Conservation (phyloP, 2,797 vertebrate species). For the Megalops cyprinoides region DNA sequence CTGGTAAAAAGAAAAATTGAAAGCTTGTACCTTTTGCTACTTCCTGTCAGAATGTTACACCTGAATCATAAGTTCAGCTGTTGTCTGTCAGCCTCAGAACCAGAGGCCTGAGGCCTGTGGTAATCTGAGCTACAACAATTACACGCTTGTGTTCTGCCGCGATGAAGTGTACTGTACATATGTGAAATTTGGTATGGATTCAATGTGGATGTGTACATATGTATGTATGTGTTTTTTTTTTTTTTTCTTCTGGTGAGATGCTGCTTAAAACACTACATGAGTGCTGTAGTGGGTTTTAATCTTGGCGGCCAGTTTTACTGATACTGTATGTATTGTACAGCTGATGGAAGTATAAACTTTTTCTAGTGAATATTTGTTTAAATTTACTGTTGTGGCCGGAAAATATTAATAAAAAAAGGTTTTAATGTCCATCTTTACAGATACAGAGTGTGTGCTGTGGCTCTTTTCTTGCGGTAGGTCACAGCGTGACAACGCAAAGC, state of each 20-base stretch:
- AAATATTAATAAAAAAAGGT: constrained; percentile 84
- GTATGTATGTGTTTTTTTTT: constrained; percentile 67
- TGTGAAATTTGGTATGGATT: constrained; percentile 83
- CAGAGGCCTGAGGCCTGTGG: constrained; percentile 70
- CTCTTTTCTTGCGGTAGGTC: constrained; percentile 14
- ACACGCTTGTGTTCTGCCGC: constrained; percentile 81
- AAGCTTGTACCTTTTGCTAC: constrained; percentile 70
- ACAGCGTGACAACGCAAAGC: neutral
- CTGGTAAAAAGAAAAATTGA: constrained; percentile 69
- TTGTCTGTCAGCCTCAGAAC: constrained; percentile 68
- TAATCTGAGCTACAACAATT: constrained; percentile 75
- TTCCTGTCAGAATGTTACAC: constrained; percentile 43
- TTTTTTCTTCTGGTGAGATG: constrained; percentile 70
- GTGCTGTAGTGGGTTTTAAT: constrained; percentile 84
- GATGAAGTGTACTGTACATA: constrained; percentile 87
- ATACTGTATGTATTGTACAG: constrained; percentile 97
- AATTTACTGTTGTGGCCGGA: constrained; percentile 98
- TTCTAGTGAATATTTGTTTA: constrained; percentile 96
- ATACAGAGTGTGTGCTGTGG: constrained; percentile 25
- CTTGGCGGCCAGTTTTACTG: constrained; percentile 90
- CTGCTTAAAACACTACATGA: constrained; percentile 87
- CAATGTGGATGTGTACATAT: constrained; percentile 85
- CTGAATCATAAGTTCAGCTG: constrained; percentile 68
- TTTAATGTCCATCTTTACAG: constrained; percentile 68
- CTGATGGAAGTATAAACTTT: constrained; percentile 87